Evolutionary conservation across 2,113 vertebrate genomes (phyloP), one percentile per base, ranked within the genome.

Genomic region (Bambusicola thoracicus): DNA sequence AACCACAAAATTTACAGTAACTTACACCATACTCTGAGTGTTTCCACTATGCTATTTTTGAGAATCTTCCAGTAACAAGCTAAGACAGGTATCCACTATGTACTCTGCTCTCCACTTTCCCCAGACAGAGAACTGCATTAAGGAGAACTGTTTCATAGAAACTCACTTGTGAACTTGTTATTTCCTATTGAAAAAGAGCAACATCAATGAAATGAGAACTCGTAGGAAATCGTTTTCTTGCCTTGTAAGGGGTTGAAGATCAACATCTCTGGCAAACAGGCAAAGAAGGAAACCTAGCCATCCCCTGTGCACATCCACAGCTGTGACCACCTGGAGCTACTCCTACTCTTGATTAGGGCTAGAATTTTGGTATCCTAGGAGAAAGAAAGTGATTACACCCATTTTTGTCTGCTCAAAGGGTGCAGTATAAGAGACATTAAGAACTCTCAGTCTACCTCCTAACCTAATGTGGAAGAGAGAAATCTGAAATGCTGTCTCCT

Each of bases 21-120:
- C 21, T 18, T 34, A 46, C 34, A 61, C 14, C 32, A 15, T 13
- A 5, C 16, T 65, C 61, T 2, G 29, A 29, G 19, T 18, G 5
- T 17, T 89, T 43, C 61, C 67, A 13, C 43, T 38, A 19, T 10
- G 16, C 13, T 17, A 19, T 34, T 11, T 24, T 15, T 58, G 36
- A 62, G 4, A 9, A 25, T 21, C 43, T 61, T 61, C 24, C 30
- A 53, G 7, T 34, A 17, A 58, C 8, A 63, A 49, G 5, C 41
- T 10, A 53, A 76, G n/a, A 11, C 61, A 41, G 21, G 22, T 36
- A 48, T 7, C 65, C 7, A 3, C 17, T 22, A 12, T 0, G 0
- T 27, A 74, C 12, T 68, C 32, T 36, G 6, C 36, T 59, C 38
- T 30, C 13, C 65, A 46, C 34, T 75, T 48, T 65, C 56, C 25